These are phyloP conservation scores for Anabacerthia variegaticeps DNA, from an alignment of 2,797 vertebrate genomes.

Conservation along the genomic window DNA sequence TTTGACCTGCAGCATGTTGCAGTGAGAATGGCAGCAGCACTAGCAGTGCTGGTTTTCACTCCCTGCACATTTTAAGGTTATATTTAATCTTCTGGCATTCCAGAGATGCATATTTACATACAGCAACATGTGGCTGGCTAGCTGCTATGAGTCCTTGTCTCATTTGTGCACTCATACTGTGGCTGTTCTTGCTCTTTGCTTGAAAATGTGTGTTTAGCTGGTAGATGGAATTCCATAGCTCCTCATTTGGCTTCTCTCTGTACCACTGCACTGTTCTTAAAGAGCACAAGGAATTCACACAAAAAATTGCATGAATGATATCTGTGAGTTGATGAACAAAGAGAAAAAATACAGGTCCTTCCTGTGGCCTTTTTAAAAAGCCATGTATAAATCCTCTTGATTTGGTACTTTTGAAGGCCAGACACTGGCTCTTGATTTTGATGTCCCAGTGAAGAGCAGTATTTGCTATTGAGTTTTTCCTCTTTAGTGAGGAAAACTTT, in stretches of 20 bases:
- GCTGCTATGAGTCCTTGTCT: background rate
- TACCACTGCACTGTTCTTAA: background rate
- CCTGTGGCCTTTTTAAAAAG: background rate
- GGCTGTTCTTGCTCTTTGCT: background rate
- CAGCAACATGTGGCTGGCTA: rapidly evolving
- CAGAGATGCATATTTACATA: background rate
- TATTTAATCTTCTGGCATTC: background rate
- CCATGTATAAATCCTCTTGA: background rate
- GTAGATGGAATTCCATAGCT: background rate
- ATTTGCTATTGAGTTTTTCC: background rate
- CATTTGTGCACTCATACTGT: background rate
- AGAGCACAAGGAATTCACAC: background rate
- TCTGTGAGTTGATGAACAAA: background rate
- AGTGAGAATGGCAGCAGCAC: background rate
- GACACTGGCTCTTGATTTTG: background rate
- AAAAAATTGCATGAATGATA: background rate
- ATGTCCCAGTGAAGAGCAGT: background rate
- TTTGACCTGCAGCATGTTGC: background rate
- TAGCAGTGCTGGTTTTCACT: background rate
- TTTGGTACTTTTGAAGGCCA: background rate
- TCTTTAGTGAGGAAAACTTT: background rate
- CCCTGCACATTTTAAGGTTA: background rate
- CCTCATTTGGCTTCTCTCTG: background rate
- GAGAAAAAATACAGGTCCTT: background rate
- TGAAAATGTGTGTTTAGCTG: background rate